Conservation (phyloP, 1,140 invertebrate species). For the Solenopsis fugax region DNA sequence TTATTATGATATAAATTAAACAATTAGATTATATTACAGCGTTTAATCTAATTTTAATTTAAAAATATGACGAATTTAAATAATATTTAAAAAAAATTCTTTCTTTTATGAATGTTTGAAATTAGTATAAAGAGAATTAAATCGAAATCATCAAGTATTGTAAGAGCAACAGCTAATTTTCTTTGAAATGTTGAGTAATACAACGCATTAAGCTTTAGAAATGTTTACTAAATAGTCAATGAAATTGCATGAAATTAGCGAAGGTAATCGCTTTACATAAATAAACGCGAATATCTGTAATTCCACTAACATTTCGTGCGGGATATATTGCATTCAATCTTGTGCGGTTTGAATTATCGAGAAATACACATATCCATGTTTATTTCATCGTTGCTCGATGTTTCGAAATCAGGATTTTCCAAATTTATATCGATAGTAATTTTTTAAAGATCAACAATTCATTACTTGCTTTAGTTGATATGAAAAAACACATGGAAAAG, state of each 20-base stretch:
- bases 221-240: neutral
- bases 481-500: no score
- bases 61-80: neutral
- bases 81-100: neutral
- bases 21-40: neutral
- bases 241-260: constrained; percentile 16
- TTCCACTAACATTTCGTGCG: constrained; percentile 28
- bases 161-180: neutral
- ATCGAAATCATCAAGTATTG: neutral
- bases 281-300: neutral
- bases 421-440: no score
- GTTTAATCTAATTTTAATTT: neutral
- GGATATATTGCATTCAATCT: constrained; percentile 4
- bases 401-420: neutral
- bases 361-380: neutral
- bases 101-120: neutral
- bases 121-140: neutral
- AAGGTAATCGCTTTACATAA: constrained; percentile 14
- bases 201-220: neutral
- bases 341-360: neutral
- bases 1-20: neutral
- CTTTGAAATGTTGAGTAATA: neutral
- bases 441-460: no score
- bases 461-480: no score
- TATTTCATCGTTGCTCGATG: neutral